Conservation (phyloP, 2,113 vertebrate species). For the Calidris pygmaea region DNA sequence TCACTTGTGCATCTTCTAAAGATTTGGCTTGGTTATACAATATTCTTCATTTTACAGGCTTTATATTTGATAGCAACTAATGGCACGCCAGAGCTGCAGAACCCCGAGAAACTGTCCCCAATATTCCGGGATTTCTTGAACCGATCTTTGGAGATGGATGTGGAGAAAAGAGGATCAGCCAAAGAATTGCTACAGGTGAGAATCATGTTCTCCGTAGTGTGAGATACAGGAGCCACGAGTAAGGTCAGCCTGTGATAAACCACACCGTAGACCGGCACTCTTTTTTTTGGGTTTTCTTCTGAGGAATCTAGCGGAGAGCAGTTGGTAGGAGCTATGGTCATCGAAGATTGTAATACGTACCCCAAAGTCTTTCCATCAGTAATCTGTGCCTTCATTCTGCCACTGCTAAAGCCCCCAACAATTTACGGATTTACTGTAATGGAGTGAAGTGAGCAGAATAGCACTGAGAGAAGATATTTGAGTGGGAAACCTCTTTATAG, state of each 20-base stretch:
- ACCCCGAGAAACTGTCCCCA: constrained; percentile 94
- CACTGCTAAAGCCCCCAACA: not conserved
- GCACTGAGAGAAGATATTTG: not conserved
- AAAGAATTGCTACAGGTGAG: constrained; percentile 95
- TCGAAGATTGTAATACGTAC: not conserved
- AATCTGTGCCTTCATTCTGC: not conserved
- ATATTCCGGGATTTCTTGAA: constrained; percentile 97
- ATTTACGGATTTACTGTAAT: rapidly evolving
- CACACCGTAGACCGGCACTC: rapidly evolving
- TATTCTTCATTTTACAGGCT: constrained; percentile 75
- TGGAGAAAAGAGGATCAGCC: constrained; percentile 94
- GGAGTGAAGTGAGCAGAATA: not conserved
- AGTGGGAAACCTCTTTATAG: not conserved
- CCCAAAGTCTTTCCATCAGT: not conserved
- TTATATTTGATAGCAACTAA: constrained; percentile 98
- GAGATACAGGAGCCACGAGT: not conserved
- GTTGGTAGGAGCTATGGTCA: not conserved
- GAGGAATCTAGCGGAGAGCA: not conserved
- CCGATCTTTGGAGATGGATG: constrained; percentile 97
- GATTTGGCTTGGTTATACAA: not conserved
- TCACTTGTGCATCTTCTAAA: not conserved
- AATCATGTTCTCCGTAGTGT: not conserved
- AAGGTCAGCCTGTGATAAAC: not conserved
- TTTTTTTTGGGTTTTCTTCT: not conserved
- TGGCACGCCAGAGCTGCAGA: constrained; percentile 96